Percentiles rank a stretch among this genome's conserved stretches.
Evolutionary conservation across 2,888 invertebrate genomes (phyloP).

Genomic region (Nebria salina): DNA sequence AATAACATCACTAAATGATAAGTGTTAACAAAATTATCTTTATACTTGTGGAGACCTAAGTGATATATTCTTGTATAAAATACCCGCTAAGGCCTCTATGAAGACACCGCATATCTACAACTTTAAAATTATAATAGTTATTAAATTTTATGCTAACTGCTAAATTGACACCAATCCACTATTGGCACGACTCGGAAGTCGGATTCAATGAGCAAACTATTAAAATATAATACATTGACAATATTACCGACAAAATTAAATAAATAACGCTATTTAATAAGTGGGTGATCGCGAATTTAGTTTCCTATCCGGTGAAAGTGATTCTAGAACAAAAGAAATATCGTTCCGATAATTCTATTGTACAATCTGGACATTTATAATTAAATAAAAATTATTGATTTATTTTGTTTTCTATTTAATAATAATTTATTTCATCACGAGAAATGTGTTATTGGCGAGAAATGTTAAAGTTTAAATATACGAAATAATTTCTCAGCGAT

Average conservation of each 20-base stretch:
- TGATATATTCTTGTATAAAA: no score
- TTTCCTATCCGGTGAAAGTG: neutral
- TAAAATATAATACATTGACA: neutral
- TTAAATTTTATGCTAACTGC: no score
- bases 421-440: neutral
- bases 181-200: no score
- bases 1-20: no score
- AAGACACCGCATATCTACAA: no score
- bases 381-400: neutral
- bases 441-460: neutral
- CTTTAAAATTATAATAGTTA: no score
- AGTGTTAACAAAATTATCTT: no score
- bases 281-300: neutral
- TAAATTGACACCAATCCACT: no score
- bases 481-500: neutral
- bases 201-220: neutral
- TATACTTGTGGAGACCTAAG: no score
- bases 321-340: neutral
- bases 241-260: neutral
- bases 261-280: neutral
- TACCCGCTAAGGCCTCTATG: no score
- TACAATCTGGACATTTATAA: neutral
- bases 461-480: neutral
- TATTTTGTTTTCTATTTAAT: neutral
- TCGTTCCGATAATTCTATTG: neutral